phyloP scores from a whole-genome alignment of 1,140 invertebrate species.

The Subanguina moxae region DNA sequence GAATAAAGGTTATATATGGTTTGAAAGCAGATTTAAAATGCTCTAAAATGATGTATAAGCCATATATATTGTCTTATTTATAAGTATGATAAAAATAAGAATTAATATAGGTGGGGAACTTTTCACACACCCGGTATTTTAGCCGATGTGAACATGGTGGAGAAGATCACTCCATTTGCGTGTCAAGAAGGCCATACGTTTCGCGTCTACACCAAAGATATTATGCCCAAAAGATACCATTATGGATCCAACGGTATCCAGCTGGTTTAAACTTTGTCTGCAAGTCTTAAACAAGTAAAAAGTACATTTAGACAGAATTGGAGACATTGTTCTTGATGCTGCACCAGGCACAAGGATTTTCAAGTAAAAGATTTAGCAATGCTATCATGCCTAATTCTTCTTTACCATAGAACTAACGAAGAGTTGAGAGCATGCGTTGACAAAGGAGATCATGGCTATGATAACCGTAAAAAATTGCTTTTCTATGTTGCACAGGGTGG shows the following conservation, averaged over 20 bases:
- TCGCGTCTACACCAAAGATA: slow-evolving; percentile 35
- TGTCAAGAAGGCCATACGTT: slow-evolving; percentile 40
- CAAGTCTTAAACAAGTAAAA: neutral
- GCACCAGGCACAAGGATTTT: slow-evolving; percentile 36
- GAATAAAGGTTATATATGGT: no score
- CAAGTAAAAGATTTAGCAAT: slow-evolving; percentile 16
- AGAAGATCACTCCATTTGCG: slow-evolving; percentile 22
- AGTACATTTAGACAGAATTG: slow-evolving; percentile 25
- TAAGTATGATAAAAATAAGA: no score
- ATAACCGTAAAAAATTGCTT: slow-evolving; percentile 10
- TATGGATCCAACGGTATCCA: slow-evolving; percentile 30
- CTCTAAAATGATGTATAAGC: no score
- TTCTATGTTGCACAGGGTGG: no score
- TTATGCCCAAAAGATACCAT: slow-evolving; percentile 46
- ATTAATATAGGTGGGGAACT: neutral
- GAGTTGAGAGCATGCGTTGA: slow-evolving; percentile 32
- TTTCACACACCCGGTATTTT: neutral
- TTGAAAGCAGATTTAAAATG: no score
- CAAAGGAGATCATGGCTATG: slow-evolving; percentile 43
- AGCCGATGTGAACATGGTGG: slow-evolving; percentile 30
- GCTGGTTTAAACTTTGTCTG: neutral
- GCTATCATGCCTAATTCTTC: slow-evolving; percentile 1
- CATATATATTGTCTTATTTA: no score
- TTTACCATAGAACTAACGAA: slow-evolving; percentile 27
- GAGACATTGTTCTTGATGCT: slow-evolving; percentile 42